These are phyloP conservation scores for Sylvia borin DNA, from an alignment of 2,797 vertebrate genomes.

Conservation along the genomic window DNA sequence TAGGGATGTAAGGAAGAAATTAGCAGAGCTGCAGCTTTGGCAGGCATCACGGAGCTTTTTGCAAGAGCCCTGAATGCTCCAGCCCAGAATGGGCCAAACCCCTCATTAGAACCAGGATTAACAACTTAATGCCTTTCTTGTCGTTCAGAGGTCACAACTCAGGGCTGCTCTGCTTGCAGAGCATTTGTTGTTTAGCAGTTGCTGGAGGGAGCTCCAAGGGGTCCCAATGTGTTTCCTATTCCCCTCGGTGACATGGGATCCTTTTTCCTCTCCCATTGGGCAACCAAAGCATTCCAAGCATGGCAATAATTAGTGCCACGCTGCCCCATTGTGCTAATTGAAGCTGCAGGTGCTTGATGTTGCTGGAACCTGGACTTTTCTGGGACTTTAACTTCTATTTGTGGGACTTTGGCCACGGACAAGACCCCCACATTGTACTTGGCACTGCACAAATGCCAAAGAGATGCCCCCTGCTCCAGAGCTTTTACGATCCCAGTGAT, in stretches of 20 bases:
- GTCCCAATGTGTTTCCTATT: constrained; percentile 24
- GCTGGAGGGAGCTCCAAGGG: not conserved
- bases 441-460: not conserved
- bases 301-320: constrained; percentile 1
- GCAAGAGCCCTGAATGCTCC: not conserved
- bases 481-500: not conserved
- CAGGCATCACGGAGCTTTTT: not conserved
- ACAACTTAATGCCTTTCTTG: not conserved
- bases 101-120: constrained; percentile 28
- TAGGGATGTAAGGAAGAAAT: constrained; percentile 44
- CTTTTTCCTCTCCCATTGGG: not conserved
- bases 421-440: not conserved
- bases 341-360: not conserved
- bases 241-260: not conserved
- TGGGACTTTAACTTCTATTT: not conserved
- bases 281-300: not conserved
- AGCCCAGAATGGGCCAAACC: not conserved
- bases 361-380: not conserved
- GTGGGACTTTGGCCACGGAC: fast-evolving
- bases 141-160: not conserved
- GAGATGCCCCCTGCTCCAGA: constrained; percentile 7
- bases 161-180: not conserved
- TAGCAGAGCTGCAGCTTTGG: constrained; percentile 47
- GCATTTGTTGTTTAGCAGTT: not conserved
- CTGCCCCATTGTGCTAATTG: not conserved